Percentiles rank a stretch among this genome's conserved stretches.
Conservation (phyloP, 1,140 invertebrate species). For the Vanessa tameamea region DNA sequence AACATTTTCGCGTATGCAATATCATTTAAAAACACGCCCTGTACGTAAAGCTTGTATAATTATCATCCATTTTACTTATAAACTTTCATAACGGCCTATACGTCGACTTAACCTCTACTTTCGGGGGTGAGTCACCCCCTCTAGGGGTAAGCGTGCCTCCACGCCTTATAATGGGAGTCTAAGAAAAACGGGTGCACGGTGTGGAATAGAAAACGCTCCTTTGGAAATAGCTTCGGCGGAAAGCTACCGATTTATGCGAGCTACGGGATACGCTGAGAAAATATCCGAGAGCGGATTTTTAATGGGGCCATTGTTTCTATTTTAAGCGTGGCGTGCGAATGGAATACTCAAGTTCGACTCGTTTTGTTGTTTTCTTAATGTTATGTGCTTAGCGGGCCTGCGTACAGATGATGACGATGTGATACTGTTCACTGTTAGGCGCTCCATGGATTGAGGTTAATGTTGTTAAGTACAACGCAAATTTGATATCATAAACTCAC, state of each 20-base stretch:
- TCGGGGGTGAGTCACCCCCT: slow-evolving; percentile 52
- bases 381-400: slow-evolving; percentile 49
- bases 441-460: slow-evolving; percentile 26
- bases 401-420: slow-evolving; percentile 48
- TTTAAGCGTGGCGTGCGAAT: slow-evolving; percentile 77
- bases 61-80: slow-evolving; percentile 81
- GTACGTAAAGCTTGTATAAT: slow-evolving; percentile 76
- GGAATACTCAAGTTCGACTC: slow-evolving; percentile 71
- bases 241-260: slow-evolving; percentile 78
- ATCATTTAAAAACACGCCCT: slow-evolving; percentile 70
- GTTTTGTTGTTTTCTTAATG: slow-evolving; percentile 60
- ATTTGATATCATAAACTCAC: neutral
- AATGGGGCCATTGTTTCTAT: slow-evolving; percentile 79
- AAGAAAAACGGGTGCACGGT: slow-evolving; percentile 78
- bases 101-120: slow-evolving; percentile 79
- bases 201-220: slow-evolving; percentile 80
- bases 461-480: neutral
- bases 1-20: slow-evolving; percentile 61
- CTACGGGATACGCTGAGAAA: slow-evolving; percentile 76
- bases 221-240: slow-evolving; percentile 79
- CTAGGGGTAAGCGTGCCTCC: slow-evolving; percentile 48
- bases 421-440: slow-evolving; percentile 31
- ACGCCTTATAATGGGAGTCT: slow-evolving; percentile 74
- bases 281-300: slow-evolving; percentile 79
- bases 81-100: slow-evolving; percentile 80